phyloP scores from a whole-genome alignment of 2,888 invertebrate species.

The Agonum fuliginosum region DNA sequence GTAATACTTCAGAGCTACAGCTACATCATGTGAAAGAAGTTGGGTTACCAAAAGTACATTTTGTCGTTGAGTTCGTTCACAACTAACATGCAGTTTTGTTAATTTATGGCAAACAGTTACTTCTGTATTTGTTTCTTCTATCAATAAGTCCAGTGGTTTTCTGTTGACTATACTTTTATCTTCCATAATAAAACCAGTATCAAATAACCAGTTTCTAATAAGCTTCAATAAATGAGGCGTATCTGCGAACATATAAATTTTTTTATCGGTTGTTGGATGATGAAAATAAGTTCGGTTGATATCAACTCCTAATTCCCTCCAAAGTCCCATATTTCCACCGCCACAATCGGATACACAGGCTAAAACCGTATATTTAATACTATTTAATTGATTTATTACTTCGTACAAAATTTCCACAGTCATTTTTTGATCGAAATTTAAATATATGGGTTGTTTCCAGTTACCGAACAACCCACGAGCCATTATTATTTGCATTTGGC shows the following conservation, averaged over 20 bases:
- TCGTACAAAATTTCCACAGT: constrained; percentile 55
- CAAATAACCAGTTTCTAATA: no score
- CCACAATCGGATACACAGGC: no score
- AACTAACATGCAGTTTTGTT: background rate
- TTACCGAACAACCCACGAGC: constrained; percentile 60
- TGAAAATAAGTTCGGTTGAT: no score
- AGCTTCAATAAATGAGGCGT: no score
- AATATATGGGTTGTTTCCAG: constrained; percentile 62
- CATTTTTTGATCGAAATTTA: constrained; percentile 62
- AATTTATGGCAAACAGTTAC: background rate
- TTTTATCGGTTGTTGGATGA: no score
- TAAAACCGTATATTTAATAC: no score
- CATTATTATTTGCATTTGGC: constrained; percentile 61
- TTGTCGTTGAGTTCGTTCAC: background rate
- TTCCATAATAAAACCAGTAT: no score
- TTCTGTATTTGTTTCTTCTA: background rate
- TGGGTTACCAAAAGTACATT: background rate
- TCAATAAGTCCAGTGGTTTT: no score
- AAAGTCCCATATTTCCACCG: no score
- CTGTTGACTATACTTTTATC: no score
- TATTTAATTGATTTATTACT: constrained; percentile 20
- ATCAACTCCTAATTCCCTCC: no score
- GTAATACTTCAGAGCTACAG: background rate
- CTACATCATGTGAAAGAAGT: background rate
- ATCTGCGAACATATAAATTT: no score